Conservation (phyloP, 2,888 invertebrate genomes). For the Rhingia campestris region DNA sequence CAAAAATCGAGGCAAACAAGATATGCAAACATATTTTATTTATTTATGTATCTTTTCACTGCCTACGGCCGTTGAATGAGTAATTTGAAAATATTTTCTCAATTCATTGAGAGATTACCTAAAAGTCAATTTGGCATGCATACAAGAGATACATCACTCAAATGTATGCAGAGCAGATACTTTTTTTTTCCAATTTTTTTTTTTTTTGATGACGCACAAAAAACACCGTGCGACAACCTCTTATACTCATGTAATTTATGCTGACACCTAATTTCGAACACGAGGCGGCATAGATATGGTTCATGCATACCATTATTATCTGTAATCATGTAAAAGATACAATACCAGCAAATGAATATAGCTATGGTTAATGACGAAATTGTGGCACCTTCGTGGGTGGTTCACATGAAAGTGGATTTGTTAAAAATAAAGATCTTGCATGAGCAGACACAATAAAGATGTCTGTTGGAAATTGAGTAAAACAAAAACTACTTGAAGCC, state of each 20-base stretch:
- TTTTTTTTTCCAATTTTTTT: constrained; percentile 3
- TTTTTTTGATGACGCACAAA: constrained; percentile 27
- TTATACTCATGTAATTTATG: constrained; percentile 44
- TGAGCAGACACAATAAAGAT: neutral
- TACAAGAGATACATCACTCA: constrained; percentile 10
- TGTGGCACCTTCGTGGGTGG: constrained; percentile 12
- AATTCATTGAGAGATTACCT: constrained; percentile 40
- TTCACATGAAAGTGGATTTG: neutral
- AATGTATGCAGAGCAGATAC: constrained; percentile 7
- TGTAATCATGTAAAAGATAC: constrained; percentile 4
- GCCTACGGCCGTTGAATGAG: constrained; percentile 44
- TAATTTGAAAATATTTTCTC: constrained; percentile 6
- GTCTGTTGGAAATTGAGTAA: too few relatives aligned
- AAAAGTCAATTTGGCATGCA: constrained; percentile 31
- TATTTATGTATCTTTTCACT: neutral
- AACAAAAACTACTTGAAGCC: too few relatives aligned
- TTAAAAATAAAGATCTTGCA: neutral
- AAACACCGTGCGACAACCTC: constrained; percentile 2
- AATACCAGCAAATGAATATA: neutral
- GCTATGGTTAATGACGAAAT: neutral
- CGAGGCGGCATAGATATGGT: constrained; percentile 34
- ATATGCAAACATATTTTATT: constrained; percentile 12
- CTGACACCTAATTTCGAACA: constrained; percentile 61
- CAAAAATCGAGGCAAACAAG: constrained; percentile 19
- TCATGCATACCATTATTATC: constrained; percentile 28